Evolutionary conservation across 2,797 vertebrate genomes (phyloP).

Genomic region (Oreochromis grahami): DNA sequence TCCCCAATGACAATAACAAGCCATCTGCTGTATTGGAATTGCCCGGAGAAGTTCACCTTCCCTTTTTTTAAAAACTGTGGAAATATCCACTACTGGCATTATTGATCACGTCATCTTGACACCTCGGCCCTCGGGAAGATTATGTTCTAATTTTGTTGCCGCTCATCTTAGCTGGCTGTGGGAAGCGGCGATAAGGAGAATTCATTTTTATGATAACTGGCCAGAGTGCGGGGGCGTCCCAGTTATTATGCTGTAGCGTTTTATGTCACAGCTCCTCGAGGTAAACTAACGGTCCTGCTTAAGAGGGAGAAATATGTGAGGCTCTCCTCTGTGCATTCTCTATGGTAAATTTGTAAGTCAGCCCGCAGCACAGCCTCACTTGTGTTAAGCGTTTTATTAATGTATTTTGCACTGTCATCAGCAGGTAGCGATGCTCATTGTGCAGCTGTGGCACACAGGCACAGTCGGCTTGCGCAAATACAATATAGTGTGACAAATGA

Average conservation of each 20-base stretch:
- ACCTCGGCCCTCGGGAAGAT: slow-evolving; percentile 36
- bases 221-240: slow-evolving; percentile 5
- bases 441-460: neutral
- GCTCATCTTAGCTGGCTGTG: slow-evolving; percentile 20
- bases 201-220: slow-evolving; percentile 42
- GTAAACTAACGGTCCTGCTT: slow-evolving; percentile 42
- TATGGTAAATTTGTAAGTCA: neutral
- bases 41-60: slow-evolving; percentile 32
- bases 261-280: slow-evolving; percentile 26
- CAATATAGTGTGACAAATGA: slow-evolving; percentile 31
- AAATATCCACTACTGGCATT: slow-evolving; percentile 45
- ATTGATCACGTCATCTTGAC: slow-evolving; percentile 55
- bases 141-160: slow-evolving; percentile 47
- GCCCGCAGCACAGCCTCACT: neutral
- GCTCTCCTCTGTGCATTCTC: neutral
- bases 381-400: slow-evolving; percentile 7
- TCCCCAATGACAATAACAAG: slow-evolving; percentile 6
- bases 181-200: slow-evolving; percentile 28
- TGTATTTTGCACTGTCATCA: neutral
- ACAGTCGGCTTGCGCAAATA: neutral
- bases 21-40: neutral
- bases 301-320: slow-evolving; percentile 10
- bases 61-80: slow-evolving; percentile 9
- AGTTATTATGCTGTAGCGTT: slow-evolving; percentile 23
- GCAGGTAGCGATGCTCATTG: slow-evolving; percentile 10